Percentiles rank a stretch among this genome's conserved stretches.
phyloP scores from a whole-genome alignment of 1,140 invertebrate genomes.

The Drosophila triauraria region DNA sequence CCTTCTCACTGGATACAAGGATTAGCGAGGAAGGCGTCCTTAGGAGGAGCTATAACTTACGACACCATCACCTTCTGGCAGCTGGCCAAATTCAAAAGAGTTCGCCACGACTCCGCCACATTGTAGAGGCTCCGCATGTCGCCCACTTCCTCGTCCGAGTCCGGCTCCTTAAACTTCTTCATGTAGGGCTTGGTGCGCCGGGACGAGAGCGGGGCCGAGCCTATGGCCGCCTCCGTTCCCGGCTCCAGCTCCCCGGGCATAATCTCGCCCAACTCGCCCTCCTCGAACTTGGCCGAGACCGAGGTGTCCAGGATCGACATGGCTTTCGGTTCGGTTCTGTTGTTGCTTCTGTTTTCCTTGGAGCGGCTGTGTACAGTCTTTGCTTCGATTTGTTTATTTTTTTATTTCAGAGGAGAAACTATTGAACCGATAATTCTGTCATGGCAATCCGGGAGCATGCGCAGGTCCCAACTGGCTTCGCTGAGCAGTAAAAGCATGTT shows the following conservation, averaged over 20 bases:
- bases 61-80: slow-evolving; percentile 76
- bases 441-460: slow-evolving; percentile 69
- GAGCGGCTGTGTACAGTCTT: background rate
- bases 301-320: slow-evolving; percentile 1
- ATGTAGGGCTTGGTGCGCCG: slow-evolving; percentile 47
- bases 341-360: background rate
- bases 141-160: slow-evolving; percentile 61
- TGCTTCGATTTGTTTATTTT: slow-evolving; percentile 10
- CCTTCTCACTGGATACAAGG: slow-evolving; percentile 24
- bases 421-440: slow-evolving; percentile 23
- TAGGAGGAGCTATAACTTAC: slow-evolving; percentile 33
- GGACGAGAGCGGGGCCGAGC: background rate
- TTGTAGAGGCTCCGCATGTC: slow-evolving; percentile 56
- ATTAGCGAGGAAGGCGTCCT: background rate
- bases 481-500: too few relatives aligned
- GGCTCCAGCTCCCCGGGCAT: background rate
- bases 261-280: background rate
- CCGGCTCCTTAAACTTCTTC: slow-evolving; percentile 61
- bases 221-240: background rate
- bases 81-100: slow-evolving; percentile 53
- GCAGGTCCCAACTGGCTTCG: slow-evolving; percentile 9
- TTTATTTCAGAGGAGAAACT: slow-evolving; percentile 17
- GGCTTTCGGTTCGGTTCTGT: background rate
- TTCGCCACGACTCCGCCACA: slow-evolving; percentile 72
- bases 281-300: background rate